These are phyloP conservation scores for Umimayanthus kanabou DNA, from an alignment of 92 coral and sea anemone genomes.

Conservation along the genomic window DNA sequence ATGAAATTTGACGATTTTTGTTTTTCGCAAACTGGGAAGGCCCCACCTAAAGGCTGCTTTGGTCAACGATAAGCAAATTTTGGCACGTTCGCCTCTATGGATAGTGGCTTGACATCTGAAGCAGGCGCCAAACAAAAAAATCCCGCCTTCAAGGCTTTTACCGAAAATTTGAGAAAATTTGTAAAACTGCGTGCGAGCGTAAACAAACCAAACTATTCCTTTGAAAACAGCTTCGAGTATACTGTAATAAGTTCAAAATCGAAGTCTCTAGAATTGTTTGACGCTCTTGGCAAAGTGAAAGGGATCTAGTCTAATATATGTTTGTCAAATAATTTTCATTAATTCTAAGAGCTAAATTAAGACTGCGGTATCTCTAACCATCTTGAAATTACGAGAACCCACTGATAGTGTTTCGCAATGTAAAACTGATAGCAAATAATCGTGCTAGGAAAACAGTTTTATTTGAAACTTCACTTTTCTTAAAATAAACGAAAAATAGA, in stretches of 20 bases:
- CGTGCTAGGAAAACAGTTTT: neutral
- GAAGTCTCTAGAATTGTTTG: neutral
- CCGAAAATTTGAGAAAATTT: conserved; percentile 16
- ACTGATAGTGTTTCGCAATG: conserved; percentile 40
- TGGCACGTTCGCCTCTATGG: conserved; percentile 37
- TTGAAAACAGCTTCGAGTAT: neutral
- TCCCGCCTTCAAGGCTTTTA: neutral
- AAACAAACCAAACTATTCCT: neutral
- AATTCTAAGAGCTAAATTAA: conserved; percentile 42
- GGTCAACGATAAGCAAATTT: conserved; percentile 34
- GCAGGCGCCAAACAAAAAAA: conserved; percentile 25
- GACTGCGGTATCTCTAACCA: conserved; percentile 33
- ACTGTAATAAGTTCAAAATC: neutral
- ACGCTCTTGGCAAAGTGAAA: conserved; percentile 7
- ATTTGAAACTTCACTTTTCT: neutral
- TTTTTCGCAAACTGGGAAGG: neutral
- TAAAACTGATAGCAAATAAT: conserved; percentile 16
- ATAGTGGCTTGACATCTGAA: conserved; percentile 3
- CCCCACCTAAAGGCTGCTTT: conserved; percentile 32
- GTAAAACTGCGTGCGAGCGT: neutral
- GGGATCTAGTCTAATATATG: conserved; percentile 4
- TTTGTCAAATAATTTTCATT: conserved; percentile 10
- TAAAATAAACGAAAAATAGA: neutral
- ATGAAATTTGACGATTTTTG: neutral
- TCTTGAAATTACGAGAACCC: conserved; percentile 33